phyloP scores from a whole-genome alignment of 2,113 vertebrate genomes.

The Phalacrocorax brasilianus region DNA sequence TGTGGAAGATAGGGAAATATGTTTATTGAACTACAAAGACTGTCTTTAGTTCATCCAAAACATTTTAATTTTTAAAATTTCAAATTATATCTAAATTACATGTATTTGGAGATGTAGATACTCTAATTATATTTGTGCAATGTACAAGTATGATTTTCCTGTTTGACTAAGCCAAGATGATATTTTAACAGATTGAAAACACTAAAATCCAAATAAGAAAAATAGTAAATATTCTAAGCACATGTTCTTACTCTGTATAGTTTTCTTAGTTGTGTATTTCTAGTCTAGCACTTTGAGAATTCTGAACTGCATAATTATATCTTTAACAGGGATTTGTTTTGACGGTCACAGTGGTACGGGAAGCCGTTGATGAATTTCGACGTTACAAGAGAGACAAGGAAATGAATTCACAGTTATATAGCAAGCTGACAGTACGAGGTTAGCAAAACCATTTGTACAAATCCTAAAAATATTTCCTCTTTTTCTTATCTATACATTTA shows the following conservation, averaged over 20 bases:
- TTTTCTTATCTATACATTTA: background rate
- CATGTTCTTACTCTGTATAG: background rate
- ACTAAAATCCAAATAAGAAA: background rate
- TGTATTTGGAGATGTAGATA: background rate
- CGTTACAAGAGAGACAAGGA: conserved; percentile 94
- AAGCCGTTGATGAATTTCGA: conserved; percentile 92
- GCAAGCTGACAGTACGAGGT: conserved; percentile 96
- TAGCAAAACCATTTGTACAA: conserved; percentile 26
- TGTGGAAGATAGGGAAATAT: background rate
- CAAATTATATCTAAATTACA: background rate
- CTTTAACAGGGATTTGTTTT: conserved; percentile 89
- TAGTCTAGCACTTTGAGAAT: background rate
- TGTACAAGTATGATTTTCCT: background rate
- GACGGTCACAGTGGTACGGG: conserved; percentile 90
- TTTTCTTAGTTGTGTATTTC: background rate
- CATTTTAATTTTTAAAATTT: background rate
- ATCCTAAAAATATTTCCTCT: background rate
- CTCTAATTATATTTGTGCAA: background rate
- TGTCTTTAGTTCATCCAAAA: background rate
- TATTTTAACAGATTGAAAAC: background rate
- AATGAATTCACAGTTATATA: conserved; percentile 97
- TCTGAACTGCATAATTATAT: conserved; percentile 27
- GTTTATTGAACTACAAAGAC: background rate
- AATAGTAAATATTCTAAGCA: background rate
- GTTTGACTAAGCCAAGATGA: background rate